Evolutionary conservation across 2,888 invertebrate genomes (phyloP), one percentile per base, ranked within the genome.

Genomic region (Drosophila anomelani): DNA sequence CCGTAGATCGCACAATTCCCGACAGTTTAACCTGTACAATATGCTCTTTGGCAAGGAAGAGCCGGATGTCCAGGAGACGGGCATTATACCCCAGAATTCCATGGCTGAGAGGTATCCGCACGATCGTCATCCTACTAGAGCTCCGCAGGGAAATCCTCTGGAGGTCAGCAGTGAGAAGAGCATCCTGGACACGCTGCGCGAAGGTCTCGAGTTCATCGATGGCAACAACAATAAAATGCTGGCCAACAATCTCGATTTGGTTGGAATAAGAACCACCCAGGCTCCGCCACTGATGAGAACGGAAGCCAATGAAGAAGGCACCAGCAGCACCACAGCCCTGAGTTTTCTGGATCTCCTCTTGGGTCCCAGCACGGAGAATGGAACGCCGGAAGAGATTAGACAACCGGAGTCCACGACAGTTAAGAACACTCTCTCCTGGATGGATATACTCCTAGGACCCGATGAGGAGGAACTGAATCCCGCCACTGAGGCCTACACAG

Each of bases 131-230:
- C 91, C 91, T 8, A 74, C 80, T 0, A 51, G 58, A 47, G 58
- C 70, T 4, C 59, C 83, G 0, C 13, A 51, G 1, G 73, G 78
- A 0, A 67, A 77, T 56, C 67, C 77, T 1, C n/a, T 79, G 23
- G 64, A 73, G 36, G 77, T 62, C 0, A 83, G 87, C 38, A 89
- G 86, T 29, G 91, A 92, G 61, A 92, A 91, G 64, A 91, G 91
- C 68, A 88, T 92, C 17, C 83, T 92, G 32, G 92, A 92, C 71
- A 88, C 90, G 0, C 80, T 92, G 13, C 83, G 92, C 2, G 92
- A 92, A 29, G 92, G 92, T 4, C 73, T 92, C 1, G 91, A 92
- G 63, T 91, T 91, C 53, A 92, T 92, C n/a, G 91, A 92, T 69
- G 87, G 80, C 17, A 91, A 92, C 66, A 91, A 90, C 71, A 81